Evolutionary conservation across 1,140 invertebrate species (phyloP), one percentile per base, ranked within the genome.

Genomic region (Rhyacophila brunnea): DNA sequence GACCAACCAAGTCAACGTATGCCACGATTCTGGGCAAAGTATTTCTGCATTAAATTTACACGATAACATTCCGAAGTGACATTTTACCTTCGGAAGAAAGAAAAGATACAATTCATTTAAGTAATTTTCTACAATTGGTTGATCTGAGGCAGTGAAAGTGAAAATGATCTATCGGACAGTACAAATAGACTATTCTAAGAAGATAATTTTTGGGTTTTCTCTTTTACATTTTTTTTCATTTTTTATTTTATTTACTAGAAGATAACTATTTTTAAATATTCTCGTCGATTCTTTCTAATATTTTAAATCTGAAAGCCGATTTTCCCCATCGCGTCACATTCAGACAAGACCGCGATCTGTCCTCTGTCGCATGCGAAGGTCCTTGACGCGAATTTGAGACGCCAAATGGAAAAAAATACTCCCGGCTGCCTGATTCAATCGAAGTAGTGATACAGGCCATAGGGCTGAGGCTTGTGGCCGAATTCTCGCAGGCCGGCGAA

Each of bases 161-260:
- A 54, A 60, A 38, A 56, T 58, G 52, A 57, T 44, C 55, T 59
- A 64, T 64, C 35, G 55, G 57, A 64, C 57, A 64, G 62, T 64
- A 64, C 62, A 64, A 64, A 64, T 64, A 49, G 45, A 64, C 62
- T 64, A 64, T 57, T 49, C 54, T 60, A 59, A 56, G 58, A 64
- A 64, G 62, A 64, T 60, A 64, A 50, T 64, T 64, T 64, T 64
- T 64, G 58, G 62, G 53, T 60, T 64, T 64, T 64, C 20, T 23
- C 14, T 64, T 63, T 64, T 46, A 43, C 49, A 32, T 60, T 64
- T 64, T 64, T 63, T 64, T 60, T 60, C 43, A 20, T 58, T 19
- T 50, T 38, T 58, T 45, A 4, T 45, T 45, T 45, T 20, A 19
- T 17, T 45, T 36, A 45, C 47, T 58, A 58, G 15, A 50, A 18